Evolutionary conservation across 2,113 vertebrate species (phyloP).

Genomic region (Myotis lucifugus): DNA sequence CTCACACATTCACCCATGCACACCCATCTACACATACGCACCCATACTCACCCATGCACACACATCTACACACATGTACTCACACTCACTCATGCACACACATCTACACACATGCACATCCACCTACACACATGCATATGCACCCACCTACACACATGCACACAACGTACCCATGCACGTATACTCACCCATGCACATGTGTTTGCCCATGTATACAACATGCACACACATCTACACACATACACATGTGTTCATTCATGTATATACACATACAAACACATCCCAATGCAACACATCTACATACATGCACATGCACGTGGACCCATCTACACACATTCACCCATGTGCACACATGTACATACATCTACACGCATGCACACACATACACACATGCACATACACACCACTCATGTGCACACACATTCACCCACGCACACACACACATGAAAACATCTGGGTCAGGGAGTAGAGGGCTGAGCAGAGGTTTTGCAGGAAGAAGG

Average conservation of each 20-base stretch:
- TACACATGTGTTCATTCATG: background rate
- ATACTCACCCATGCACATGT: too few species aligned
- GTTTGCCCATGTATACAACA: too few species aligned
- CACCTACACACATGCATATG: rapidly evolving
- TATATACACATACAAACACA: too few species aligned
- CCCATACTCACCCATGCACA: background rate
- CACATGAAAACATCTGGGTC: background rate
- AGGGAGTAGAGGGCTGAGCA: background rate
- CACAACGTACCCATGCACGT: too few species aligned
- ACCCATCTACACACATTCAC: too few species aligned
- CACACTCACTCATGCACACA: too few species aligned
- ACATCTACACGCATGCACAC: background rate
- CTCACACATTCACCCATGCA: background rate
- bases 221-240: background rate
- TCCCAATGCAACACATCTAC: background rate
- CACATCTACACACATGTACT: background rate
- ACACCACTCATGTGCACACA: background rate
- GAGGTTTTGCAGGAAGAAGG: background rate
- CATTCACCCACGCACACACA: background rate
- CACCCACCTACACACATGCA: background rate
- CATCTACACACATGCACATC: background rate
- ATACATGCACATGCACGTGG: too few species aligned
- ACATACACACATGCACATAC: background rate
- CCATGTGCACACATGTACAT: rapidly evolving
- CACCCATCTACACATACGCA: too few species aligned